Evolutionary conservation across 2,797 vertebrate genomes (phyloP).

Genomic region (Denticeps clupeoides): DNA sequence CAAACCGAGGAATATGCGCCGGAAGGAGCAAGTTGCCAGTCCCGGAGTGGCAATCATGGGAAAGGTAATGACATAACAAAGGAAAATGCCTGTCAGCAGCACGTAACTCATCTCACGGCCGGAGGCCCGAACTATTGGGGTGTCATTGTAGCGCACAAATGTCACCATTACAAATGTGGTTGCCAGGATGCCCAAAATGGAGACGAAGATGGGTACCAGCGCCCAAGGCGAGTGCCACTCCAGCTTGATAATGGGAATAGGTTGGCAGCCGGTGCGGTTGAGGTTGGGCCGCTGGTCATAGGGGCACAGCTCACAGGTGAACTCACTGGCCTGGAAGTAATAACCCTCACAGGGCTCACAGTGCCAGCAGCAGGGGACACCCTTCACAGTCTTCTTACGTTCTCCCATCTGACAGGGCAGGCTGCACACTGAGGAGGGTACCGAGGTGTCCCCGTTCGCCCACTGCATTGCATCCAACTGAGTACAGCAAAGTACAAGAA

Average conservation of each 20-base stretch:
- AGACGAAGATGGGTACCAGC: slow-evolving; percentile 77
- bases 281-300: slow-evolving; percentile 74
- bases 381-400: slow-evolving; percentile 90
- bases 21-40: slow-evolving; percentile 75
- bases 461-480: slow-evolving; percentile 86
- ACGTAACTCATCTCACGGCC: slow-evolving; percentile 91
- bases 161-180: slow-evolving; percentile 82
- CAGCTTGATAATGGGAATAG: slow-evolving; percentile 84
- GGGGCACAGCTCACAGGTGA: slow-evolving; percentile 81
- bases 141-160: slow-evolving; percentile 82
- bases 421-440: slow-evolving; percentile 82
- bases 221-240: slow-evolving; percentile 95
- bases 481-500: neutral
- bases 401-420: slow-evolving; percentile 79
- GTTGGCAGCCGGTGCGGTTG: slow-evolving; percentile 82
- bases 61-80: slow-evolving; percentile 89
- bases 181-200: slow-evolving; percentile 79
- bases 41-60: slow-evolving; percentile 84
- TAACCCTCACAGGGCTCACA: slow-evolving; percentile 91
- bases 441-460: slow-evolving; percentile 53
- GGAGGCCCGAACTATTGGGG: slow-evolving; percentile 83
- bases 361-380: slow-evolving; percentile 91
- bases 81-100: slow-evolving; percentile 86
- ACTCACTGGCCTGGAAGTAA: slow-evolving; percentile 76
- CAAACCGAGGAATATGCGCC: slow-evolving; percentile 84